phyloP scores from a whole-genome alignment of 2,113 vertebrate species.

The Otus sunia region DNA sequence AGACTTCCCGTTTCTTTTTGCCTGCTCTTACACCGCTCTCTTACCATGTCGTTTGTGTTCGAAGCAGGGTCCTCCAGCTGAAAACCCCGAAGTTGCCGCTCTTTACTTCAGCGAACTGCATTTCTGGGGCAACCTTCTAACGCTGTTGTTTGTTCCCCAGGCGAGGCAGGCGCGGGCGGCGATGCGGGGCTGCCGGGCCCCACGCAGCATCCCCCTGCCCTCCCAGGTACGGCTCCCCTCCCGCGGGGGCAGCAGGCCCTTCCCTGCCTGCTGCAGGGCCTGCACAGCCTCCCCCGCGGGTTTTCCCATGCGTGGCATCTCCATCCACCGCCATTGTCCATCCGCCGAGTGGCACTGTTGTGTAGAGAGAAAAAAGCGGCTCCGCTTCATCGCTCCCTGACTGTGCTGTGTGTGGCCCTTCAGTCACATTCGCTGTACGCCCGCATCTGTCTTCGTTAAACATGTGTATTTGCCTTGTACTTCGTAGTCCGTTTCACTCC shows the following conservation, averaged over 20 bases:
- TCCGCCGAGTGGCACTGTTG: conserved; percentile 78
- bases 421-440: background rate
- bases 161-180: conserved; percentile 80
- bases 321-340: conserved; percentile 31
- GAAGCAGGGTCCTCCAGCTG: background rate
- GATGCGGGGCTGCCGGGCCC: conserved; percentile 78
- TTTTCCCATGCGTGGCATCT: background rate
- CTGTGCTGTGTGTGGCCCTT: background rate
- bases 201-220: conserved; percentile 79
- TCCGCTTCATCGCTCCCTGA: background rate
- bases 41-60: background rate
- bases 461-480: background rate
- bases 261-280: background rate
- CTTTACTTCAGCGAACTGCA: background rate
- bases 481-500: background rate
- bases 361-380: conserved; percentile 13
- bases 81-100: background rate
- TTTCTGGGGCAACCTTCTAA: conserved; percentile 37
- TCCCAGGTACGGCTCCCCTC: conserved; percentile 79
- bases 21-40: background rate
- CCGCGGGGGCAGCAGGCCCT: conserved; percentile 30
- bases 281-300: background rate
- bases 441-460: background rate
- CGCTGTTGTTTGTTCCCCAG: conserved; percentile 73
- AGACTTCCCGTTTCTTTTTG: background rate